Base-by-base conservation (phyloP, 2,888 invertebrate species). In the Netelia virgata region DNA sequence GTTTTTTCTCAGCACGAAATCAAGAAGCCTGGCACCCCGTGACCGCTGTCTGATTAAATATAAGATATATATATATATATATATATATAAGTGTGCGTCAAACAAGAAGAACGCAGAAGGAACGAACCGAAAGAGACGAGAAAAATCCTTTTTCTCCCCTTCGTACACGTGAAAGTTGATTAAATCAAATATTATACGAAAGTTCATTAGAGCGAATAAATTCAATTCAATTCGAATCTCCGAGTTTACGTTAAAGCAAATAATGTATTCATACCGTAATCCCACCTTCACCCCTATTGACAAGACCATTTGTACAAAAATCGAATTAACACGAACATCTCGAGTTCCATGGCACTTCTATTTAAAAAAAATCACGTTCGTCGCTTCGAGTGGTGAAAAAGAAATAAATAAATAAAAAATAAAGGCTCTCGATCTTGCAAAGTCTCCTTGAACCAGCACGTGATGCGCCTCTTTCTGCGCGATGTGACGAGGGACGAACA, bases 21-120 rank as follows among this genome's bases (percentile, higher is more conserved):
- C 59, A 57, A 76, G 72, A 76, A 66, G 16, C 64, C 36, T 36
- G 53, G 53, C 9, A 61, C 73, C 50, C 61, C 41, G 23, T 16
- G 11, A 53, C 18, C 18, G 11, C 10, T 36, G 57, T 36, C 66
- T 57, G 78, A 78, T 78, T 78, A 63, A 76, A 66, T 55, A 55
- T 3, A 63, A 43, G 43, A 59, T 16, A 10, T 1, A 10, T 36
- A 28, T 23, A 23, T 23, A 23, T 28, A 28, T 28, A 28, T 47
- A 14, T 11, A 9, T 8, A 8, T 11, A 47, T 11, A 47, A 9
- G 47, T 47, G 11, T 47, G 47, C 6, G 36, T 36, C 36, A 36
- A 36, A 36, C 11, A 41, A 10, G 11, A n/a, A 43, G 57, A 57
- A 18, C 28, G 11, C n/a, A 53, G 2, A 23, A 53, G 43, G 3